Evolutionary conservation across 2,113 vertebrate genomes (phyloP).

Genomic region (Malurus melanocephalus): DNA sequence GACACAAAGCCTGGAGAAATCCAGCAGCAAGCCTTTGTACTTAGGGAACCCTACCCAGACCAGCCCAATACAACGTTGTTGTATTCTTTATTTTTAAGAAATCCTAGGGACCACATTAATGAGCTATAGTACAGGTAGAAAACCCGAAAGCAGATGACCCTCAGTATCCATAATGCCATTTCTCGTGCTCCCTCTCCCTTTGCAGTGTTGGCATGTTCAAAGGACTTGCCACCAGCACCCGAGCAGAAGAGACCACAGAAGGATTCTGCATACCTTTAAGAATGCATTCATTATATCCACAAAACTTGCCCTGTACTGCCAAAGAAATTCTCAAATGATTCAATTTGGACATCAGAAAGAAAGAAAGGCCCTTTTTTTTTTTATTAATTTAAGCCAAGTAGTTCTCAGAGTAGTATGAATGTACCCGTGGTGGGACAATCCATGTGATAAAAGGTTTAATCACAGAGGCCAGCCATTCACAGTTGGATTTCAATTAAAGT

Average conservation of each 20-base stretch:
- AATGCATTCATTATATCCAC: neutral
- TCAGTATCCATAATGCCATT: neutral
- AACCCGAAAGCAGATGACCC: neutral
- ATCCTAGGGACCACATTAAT: neutral
- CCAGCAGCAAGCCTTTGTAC: neutral
- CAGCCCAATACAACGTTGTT: fast-evolving
- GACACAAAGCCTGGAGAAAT: neutral
- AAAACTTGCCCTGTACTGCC: neutral
- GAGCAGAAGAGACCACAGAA: neutral
- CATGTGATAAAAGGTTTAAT: conserved; percentile 23
- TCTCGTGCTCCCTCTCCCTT: neutral
- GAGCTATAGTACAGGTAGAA: neutral
- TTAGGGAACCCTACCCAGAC: neutral
- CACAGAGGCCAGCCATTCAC: neutral
- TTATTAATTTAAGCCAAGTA: neutral
- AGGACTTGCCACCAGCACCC: neutral
- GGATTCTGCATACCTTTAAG: neutral
- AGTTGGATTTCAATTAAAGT: conserved; percentile 38
- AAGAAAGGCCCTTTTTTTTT: neutral
- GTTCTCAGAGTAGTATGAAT: neutral
- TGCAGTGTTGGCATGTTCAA: neutral
- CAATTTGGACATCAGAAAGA: neutral
- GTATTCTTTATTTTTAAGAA: neutral
- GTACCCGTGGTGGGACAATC: neutral
- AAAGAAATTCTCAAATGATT: neutral